phyloP scores from a whole-genome alignment of 2,113 vertebrate genomes.

The Willisornis vidua region DNA sequence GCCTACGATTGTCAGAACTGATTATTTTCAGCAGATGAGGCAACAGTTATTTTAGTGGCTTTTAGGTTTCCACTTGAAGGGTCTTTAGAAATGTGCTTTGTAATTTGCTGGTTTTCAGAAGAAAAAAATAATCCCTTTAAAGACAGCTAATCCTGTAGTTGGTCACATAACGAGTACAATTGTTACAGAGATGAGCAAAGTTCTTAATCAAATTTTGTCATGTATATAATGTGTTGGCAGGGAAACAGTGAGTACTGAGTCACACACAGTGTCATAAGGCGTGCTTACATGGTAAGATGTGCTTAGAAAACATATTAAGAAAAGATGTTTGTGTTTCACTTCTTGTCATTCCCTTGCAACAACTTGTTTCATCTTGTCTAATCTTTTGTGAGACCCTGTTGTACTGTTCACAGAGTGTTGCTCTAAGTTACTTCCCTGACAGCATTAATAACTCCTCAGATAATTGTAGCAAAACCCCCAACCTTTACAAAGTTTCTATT shows the following conservation, averaged over 20 bases:
- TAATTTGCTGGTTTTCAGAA: conserved; percentile 35
- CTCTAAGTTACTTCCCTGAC: background rate
- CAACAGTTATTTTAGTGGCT: conserved; percentile 51
- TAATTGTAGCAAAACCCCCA: background rate
- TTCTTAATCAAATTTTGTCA: conserved; percentile 4
- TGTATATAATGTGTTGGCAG: conserved; percentile 1
- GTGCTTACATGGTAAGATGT: background rate
- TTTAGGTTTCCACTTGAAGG: conserved; percentile 47
- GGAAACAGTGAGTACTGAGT: background rate
- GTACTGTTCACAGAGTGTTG: background rate
- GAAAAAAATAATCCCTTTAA: background rate
- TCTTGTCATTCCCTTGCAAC: background rate
- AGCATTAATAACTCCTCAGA: background rate
- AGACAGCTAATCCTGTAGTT: conserved; percentile 1
- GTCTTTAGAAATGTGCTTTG: conserved; percentile 18
- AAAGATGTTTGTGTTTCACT: conserved; percentile 7
- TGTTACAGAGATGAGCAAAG: conserved; percentile 16
- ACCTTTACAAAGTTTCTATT: background rate
- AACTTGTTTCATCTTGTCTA: conserved; percentile 35
- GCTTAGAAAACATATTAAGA: background rate
- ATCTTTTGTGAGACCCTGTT: background rate
- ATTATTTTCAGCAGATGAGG: conserved; percentile 49
- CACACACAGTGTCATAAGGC: background rate
- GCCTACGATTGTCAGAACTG: conserved; percentile 35
- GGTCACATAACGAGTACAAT: background rate